These are phyloP conservation scores for Eleginops maclovinus DNA, from an alignment of 2,113 vertebrate species.

Conservation along the genomic window DNA sequence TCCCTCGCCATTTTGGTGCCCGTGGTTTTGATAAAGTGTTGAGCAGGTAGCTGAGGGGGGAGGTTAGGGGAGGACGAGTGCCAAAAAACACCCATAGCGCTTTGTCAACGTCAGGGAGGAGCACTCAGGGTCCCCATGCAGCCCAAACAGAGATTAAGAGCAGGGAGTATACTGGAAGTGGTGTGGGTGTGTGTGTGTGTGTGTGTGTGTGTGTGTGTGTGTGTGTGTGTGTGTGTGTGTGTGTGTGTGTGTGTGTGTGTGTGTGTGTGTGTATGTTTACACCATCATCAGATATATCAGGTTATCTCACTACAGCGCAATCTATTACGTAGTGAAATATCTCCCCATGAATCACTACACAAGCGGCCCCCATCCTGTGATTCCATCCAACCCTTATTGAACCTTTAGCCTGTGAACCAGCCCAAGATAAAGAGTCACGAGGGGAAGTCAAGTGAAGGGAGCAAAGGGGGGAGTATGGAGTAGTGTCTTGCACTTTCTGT, in stretches of 20 bases:
- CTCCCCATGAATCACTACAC: slow-evolving; percentile 58
- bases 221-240: slow-evolving; percentile 39
- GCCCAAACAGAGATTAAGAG: slow-evolving; percentile 77
- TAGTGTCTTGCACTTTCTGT: slow-evolving; percentile 21
- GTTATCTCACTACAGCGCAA: slow-evolving; percentile 68
- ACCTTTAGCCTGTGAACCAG: slow-evolving; percentile 61
- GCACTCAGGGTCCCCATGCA: slow-evolving; percentile 67
- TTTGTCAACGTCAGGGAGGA: slow-evolving; percentile 79
- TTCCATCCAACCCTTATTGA: slow-evolving; percentile 33
- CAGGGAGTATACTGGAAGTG: slow-evolving; percentile 47
- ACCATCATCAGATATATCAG: slow-evolving; percentile 68
- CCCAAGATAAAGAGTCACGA: slow-evolving; percentile 59
- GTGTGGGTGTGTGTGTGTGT: slow-evolving; percentile 41
- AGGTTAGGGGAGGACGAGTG: slow-evolving; percentile 59
- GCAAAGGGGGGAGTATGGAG: slow-evolving; percentile 46
- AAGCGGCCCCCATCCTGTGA: slow-evolving; percentile 33
- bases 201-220: background rate
- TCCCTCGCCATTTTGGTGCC: slow-evolving; percentile 71
- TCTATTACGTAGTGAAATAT: slow-evolving; percentile 68
- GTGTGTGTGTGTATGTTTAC: slow-evolving; percentile 33
- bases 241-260: slow-evolving; percentile 41
- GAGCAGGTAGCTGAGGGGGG: slow-evolving; percentile 69
- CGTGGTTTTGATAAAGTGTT: slow-evolving; percentile 78
- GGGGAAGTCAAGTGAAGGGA: slow-evolving; percentile 48
- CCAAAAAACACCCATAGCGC: slow-evolving; percentile 74